Evolutionary conservation across 2,888 invertebrate genomes (phyloP).

Genomic region (Choristoneura rosaceana): DNA sequence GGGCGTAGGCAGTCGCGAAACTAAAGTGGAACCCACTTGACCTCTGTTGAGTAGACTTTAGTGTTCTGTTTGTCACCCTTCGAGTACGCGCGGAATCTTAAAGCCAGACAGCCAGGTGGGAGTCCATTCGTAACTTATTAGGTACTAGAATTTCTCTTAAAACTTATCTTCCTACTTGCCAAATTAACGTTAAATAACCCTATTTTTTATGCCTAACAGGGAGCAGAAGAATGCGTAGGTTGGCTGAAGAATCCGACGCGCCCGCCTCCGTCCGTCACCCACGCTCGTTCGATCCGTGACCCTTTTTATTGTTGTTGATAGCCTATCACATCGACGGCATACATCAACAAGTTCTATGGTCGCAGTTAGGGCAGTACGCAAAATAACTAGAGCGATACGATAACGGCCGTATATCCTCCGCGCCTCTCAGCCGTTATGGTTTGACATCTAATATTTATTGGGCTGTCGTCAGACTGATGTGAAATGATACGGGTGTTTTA

Average conservation of each 20-base stretch:
- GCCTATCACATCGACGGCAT: slow-evolving; percentile 38
- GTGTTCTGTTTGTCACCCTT: no score
- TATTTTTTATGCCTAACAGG: not conserved
- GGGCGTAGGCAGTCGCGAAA: not conserved
- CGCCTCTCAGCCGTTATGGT: slow-evolving; percentile 18
- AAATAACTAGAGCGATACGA: slow-evolving; percentile 29
- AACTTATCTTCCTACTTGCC: not conserved
- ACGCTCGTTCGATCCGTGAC: slow-evolving; percentile 30
- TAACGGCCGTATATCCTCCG: slow-evolving; percentile 13
- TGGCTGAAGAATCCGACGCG: not conserved
- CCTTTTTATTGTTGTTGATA: slow-evolving; percentile 44
- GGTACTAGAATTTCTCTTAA: no score
- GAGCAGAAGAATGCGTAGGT: not conserved
- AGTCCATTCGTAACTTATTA: not conserved
- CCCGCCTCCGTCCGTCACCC: slow-evolving; percentile 18
- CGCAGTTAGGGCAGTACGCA: slow-evolving; percentile 29
- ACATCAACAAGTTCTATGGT: slow-evolving; percentile 28
- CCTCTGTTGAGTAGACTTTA: not conserved
- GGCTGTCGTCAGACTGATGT: slow-evolving; percentile 12
- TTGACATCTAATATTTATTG: slow-evolving; percentile 26
- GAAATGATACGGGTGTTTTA: slow-evolving; percentile 11
- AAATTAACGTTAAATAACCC: not conserved
- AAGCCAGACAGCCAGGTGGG: no score
- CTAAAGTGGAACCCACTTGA: not conserved
- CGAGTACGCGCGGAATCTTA: no score